Percentiles rank a stretch among this genome's conserved stretches.
phyloP scores from a whole-genome alignment of 2,113 vertebrate genomes.

The Thinocorus orbignyianus region DNA sequence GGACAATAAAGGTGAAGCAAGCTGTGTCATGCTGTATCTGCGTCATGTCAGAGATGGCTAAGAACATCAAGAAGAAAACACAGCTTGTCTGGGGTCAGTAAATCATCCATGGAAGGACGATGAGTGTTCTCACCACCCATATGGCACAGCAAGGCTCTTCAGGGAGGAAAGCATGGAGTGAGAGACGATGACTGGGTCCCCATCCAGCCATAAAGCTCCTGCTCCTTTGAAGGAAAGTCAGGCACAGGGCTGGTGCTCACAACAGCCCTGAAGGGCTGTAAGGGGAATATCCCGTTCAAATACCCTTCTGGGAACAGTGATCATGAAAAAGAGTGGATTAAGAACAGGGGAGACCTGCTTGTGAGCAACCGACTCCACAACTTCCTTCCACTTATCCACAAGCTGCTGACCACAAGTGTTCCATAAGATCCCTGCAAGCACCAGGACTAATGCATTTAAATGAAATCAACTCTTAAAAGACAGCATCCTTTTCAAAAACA shows the following conservation, averaged over 20 bases:
- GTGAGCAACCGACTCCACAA: not conserved
- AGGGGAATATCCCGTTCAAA: not conserved
- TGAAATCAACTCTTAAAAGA: not conserved
- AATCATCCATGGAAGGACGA: not conserved
- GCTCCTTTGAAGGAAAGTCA: not conserved
- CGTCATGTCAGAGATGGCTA: not conserved
- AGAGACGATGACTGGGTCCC: not conserved
- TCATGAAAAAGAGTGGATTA: not conserved
- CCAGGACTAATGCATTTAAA: not conserved
- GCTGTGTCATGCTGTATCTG: not conserved
- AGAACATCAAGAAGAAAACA: not conserved
- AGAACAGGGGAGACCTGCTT: not conserved
- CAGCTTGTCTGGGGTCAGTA: not conserved
- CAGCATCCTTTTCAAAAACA: not conserved
- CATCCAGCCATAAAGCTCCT: not conserved
- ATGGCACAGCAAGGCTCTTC: not conserved
- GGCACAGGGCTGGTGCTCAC: not conserved
- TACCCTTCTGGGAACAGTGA: not conserved
- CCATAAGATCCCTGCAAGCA: not conserved
- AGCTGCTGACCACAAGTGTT: not conserved
- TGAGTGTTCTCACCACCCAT: not conserved
- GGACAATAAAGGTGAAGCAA: not conserved
- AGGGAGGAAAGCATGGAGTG: not conserved
- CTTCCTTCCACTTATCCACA: not conserved
- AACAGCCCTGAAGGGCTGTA: not conserved